These are phyloP conservation scores for Prinia subflava DNA, from an alignment of 2,113 vertebrate genomes.

Conservation along the genomic window DNA sequence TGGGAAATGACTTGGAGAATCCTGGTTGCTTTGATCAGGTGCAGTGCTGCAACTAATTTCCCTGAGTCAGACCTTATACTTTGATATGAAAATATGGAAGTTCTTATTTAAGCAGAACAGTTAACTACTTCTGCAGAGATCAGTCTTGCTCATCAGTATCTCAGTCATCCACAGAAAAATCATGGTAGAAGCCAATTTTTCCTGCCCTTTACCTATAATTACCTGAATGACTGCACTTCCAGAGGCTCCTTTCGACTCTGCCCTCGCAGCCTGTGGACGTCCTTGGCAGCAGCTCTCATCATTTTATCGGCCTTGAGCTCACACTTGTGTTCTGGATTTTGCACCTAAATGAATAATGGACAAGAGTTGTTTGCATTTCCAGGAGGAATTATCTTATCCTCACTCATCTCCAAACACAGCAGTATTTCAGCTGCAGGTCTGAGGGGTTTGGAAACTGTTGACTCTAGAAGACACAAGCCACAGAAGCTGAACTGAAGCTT, in stretches of 20 bases:
- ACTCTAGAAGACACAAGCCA: neutral
- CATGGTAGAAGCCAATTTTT: neutral
- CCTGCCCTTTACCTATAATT: neutral
- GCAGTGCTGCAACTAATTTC: neutral
- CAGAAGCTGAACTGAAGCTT: neutral
- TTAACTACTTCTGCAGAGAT: neutral
- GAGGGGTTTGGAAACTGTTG: neutral
- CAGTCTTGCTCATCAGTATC: neutral
- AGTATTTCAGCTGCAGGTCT: neutral
- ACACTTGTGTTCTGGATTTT: constrained; percentile 85
- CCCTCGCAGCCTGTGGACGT: constrained; percentile 90
- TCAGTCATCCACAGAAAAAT: neutral
- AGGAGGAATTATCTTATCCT: neutral
- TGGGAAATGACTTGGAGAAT: neutral
- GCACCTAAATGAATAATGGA: constrained; percentile 51
- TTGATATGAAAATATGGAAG: neutral
- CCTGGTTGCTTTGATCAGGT: neutral
- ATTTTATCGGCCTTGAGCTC: constrained; percentile 90
- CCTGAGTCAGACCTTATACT: neutral
- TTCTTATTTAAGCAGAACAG: neutral
- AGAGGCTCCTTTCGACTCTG: constrained; percentile 90
- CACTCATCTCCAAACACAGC: neutral
- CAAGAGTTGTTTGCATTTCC: neutral
- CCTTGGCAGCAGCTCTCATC: constrained; percentile 94
- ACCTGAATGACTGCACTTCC: constrained; percentile 96